Evolutionary conservation across 2,797 vertebrate genomes (phyloP).

Genomic region (Peromyscus nudipes): DNA sequence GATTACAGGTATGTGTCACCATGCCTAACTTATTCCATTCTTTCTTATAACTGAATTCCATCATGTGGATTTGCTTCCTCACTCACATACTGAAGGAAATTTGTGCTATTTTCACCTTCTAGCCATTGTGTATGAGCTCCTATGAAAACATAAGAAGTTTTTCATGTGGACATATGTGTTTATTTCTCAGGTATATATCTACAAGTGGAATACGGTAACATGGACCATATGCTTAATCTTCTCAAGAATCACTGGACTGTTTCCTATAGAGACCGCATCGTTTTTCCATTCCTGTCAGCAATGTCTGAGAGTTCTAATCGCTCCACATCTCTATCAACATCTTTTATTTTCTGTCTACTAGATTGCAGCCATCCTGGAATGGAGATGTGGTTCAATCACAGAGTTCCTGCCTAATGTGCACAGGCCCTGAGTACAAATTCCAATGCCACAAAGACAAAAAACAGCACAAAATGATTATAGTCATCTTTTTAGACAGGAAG

Average conservation of each 20-base stretch:
- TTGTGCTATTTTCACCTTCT: not conserved
- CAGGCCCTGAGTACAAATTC: not conserved
- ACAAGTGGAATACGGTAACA: not conserved
- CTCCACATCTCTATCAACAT: not conserved
- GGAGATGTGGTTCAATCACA: not conserved
- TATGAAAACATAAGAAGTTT: not conserved
- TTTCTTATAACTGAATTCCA: not conserved
- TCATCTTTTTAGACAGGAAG: not conserved
- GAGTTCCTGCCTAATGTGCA: not conserved
- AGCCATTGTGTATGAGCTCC: not conserved
- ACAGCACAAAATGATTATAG: not conserved
- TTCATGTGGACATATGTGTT: not conserved
- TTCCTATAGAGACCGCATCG: not conserved
- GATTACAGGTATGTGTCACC: not conserved
- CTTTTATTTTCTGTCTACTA: not conserved
- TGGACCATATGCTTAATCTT: not conserved
- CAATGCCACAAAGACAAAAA: not conserved
- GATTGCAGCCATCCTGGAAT: not conserved
- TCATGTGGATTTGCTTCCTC: not conserved
- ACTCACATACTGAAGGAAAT: not conserved
- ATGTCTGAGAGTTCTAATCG: not conserved
- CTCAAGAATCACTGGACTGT: not conserved
- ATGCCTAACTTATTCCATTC: not conserved
- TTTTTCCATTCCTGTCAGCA: slow-evolving; percentile 5
- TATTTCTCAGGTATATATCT: slow-evolving; percentile 24